Conservation (phyloP, 2,888 invertebrate species). For the Epistrophe eligans region DNA sequence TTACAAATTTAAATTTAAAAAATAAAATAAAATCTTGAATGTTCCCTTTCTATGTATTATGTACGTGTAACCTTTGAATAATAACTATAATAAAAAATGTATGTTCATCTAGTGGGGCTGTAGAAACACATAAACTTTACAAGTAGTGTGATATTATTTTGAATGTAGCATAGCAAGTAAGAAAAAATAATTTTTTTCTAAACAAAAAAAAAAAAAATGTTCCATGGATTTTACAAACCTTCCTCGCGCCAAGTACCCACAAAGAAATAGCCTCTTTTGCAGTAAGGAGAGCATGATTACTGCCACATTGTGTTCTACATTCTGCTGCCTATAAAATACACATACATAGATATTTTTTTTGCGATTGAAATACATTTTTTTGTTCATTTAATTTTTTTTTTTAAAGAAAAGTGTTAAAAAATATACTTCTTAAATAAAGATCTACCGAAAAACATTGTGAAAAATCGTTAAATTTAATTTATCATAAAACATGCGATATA, state of each 20-base stretch:
- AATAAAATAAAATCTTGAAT: not conserved
- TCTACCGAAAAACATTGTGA: slow-evolving; percentile 58
- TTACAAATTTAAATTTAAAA: slow-evolving; percentile 10
- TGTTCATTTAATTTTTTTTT: slow-evolving; percentile 42
- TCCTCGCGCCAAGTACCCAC: slow-evolving; percentile 96
- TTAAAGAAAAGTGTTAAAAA: slow-evolving; percentile 11
- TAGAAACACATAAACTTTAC: not conserved
- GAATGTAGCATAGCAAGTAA: not conserved
- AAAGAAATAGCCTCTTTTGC: slow-evolving; percentile 97
- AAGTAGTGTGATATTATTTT: not conserved
- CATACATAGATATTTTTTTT: slow-evolving; percentile 69
- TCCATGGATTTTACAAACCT: slow-evolving; percentile 86
- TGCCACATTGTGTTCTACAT: slow-evolving; percentile 85
- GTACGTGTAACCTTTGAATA: not conserved
- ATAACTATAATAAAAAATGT: not conserved
- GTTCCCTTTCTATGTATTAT: not conserved
- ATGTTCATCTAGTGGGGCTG: not conserved
- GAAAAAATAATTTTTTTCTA: slow-evolving; percentile 23
- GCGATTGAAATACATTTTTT: slow-evolving; percentile 44
- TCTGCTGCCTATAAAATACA: slow-evolving; percentile 84
- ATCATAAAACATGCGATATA: slow-evolving; percentile 40
- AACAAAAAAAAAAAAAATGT: slow-evolving; percentile 42
- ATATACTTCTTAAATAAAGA: not conserved
- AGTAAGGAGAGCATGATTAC: slow-evolving; percentile 93
- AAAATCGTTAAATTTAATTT: slow-evolving; percentile 57